Base-by-base conservation (phyloP, 2,113 vertebrate genomes). In the Sprattus sprattus region DNA sequence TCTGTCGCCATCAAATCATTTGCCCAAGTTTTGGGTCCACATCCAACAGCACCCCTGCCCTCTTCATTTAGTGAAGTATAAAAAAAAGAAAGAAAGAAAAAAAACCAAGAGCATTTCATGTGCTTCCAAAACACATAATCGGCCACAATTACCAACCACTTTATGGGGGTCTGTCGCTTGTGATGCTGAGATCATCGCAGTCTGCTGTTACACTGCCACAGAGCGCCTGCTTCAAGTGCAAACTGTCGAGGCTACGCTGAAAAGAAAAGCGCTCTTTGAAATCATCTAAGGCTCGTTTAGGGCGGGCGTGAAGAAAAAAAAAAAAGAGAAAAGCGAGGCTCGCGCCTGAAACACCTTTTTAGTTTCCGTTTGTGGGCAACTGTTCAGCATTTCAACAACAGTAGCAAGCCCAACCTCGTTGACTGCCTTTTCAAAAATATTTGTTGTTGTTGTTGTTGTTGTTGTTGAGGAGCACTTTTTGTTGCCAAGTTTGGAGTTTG, bases 81-180 rank as follows among this genome's bases (percentile, higher is more conserved):
- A 85, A 83, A 60, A 81, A 83, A 89, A 90, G 87, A 89, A 87
- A 49, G 84, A 84, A 28, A 71, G 64, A 71, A 32, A 82, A 50
- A 81, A 82, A 89, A 90, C 86, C 87, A 85, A 57, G 83, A 83
- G 81, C 71, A 87, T 90, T 89, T 92, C 84, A 91, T 91, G 85
- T 87, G 84, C 85, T 87, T 89, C 89, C 90, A 90, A 71, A 87
- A 86, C 83, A 81, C 87, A 89, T 88, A 86, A 92, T 92, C 81
- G 85, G 78, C 64, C 86, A 88, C 90, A 88, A 89, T 91, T 91
- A 91, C 87, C 84, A 83, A 64, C 15, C 83, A 84, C 86, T 90
- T 92, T 87, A 83, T 85, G 52, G 81, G 84, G 85, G 67, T 89
- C 87, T 90, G 71, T 86, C 54, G 49, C 87, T 89, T 90, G 85